These are phyloP conservation scores for Dendrocincla tyrannina DNA, from an alignment of 2,797 vertebrate species.

Conservation along the genomic window DNA sequence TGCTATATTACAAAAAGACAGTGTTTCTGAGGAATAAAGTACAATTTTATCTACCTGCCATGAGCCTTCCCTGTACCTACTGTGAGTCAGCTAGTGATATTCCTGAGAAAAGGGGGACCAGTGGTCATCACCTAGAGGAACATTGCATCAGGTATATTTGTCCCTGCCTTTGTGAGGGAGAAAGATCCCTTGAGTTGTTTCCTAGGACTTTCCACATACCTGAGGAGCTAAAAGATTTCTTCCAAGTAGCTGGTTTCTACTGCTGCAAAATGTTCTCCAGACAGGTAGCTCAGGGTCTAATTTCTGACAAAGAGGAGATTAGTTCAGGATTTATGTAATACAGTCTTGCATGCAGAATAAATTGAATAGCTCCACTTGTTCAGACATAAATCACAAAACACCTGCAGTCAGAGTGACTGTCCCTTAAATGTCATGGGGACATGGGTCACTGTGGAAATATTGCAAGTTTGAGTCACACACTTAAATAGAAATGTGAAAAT, in stretches of 20 bases:
- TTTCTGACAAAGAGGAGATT: slow-evolving; percentile 28
- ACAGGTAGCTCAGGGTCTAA: background rate
- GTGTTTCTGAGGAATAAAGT: background rate
- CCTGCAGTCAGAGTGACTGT: slow-evolving; percentile 36
- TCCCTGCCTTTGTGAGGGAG: background rate
- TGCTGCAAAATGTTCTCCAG: background rate
- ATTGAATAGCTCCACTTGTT: slow-evolving; percentile 41
- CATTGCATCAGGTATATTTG: background rate
- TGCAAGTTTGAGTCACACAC: background rate
- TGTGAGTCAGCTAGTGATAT: background rate
- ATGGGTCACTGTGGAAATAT: slow-evolving; percentile 7
- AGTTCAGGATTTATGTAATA: slow-evolving; percentile 41
- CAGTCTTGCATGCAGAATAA: background rate
- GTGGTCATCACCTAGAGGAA: background rate
- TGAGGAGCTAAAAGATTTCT: background rate
- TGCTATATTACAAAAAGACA: background rate
- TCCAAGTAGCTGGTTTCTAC: background rate
- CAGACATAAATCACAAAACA: slow-evolving; percentile 34
- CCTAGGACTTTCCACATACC: background rate
- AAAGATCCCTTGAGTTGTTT: background rate
- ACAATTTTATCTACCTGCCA: background rate
- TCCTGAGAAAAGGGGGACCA: background rate
- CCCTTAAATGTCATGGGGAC: slow-evolving; percentile 35
- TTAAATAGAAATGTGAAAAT: slow-evolving; percentile 1
- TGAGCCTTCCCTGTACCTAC: background rate